Base-by-base conservation (phyloP, 1,140 invertebrate genomes). In the Samia ricini region DNA sequence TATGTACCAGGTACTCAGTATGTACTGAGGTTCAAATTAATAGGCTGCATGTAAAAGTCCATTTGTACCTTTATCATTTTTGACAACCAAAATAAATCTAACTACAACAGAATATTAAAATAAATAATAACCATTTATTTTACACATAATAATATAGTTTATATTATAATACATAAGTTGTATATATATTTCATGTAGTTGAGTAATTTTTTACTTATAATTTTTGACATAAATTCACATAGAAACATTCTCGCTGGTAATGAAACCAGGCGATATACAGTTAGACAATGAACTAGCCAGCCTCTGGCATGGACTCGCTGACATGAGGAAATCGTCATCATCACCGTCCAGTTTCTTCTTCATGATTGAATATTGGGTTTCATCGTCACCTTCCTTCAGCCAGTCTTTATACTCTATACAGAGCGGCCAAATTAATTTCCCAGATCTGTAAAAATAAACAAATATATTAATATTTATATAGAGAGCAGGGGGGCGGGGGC, bases 321-420 rank as follows among this genome's bases (percentile, higher is more conserved):
- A 66, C 58, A 85, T 70, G 56, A 90, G 69, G 60, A 79, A 88
- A 54, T 88, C 85, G 26, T 89, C 87, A 42, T 90, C 88, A 52
- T 88, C 85, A 2, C 68, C 68, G n/a, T 86, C 85, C 12, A 82
- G 54, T 70, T 88, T 88, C 20, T 77, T 76, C 59, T 83, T 88
- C 62, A 84, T 72, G 42, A 71, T 74, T 0, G 79, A 76, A 59
- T 85, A 86, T 58, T 88, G 87, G 1, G 73, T 86, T 63, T 86
- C 83, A 29, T 85, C 82, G 20, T 86, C 85, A 0, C 84, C 76
- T 6, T 80, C 79, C 36, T 83, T 85, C 15, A 74, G 57, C 69
- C 80, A 79, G 56, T 88, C 81, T 60, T 90, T 88, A 62, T 90
- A 90, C 54, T 90, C 85, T 68, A 88, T 83, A 66, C 85, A 89